Evolutionary conservation across 2,113 vertebrate genomes (phyloP).

Genomic region (Donacobius atricapilla): DNA sequence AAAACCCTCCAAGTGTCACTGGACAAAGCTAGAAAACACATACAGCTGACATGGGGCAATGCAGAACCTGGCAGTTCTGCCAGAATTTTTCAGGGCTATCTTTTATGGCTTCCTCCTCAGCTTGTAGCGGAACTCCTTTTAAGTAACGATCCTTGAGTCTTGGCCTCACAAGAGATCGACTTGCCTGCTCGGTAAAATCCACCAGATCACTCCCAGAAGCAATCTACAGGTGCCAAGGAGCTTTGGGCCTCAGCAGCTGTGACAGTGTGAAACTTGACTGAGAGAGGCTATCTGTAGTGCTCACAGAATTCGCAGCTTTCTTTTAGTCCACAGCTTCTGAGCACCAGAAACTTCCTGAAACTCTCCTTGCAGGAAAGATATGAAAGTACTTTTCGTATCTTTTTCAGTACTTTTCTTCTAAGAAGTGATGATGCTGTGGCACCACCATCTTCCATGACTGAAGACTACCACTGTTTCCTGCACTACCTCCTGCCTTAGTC

Average conservation of each 20-base stretch:
- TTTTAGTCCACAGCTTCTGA: neutral
- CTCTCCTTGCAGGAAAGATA: neutral
- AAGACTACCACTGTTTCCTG: neutral
- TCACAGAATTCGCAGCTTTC: neutral
- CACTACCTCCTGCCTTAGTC: neutral
- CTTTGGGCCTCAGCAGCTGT: neutral
- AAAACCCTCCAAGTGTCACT: neutral
- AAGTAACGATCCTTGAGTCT: neutral
- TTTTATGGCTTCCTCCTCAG: neutral
- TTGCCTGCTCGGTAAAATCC: neutral
- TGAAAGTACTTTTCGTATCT: accelerated
- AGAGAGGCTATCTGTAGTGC: neutral
- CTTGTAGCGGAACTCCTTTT: neutral
- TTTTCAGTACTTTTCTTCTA: neutral
- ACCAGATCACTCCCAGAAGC: neutral
- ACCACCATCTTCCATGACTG: neutral
- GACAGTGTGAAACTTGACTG: neutral
- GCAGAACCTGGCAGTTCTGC: neutral
- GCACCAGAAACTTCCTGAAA: neutral
- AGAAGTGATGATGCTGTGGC: neutral
- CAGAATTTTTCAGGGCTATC: neutral
- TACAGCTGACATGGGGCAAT: neutral
- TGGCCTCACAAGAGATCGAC: neutral
- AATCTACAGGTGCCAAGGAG: neutral
- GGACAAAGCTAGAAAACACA: neutral